These are phyloP conservation scores for Isaurus tuberculatus DNA, from an alignment of 92 coral and sea anemone species.

Conservation along the genomic window DNA sequence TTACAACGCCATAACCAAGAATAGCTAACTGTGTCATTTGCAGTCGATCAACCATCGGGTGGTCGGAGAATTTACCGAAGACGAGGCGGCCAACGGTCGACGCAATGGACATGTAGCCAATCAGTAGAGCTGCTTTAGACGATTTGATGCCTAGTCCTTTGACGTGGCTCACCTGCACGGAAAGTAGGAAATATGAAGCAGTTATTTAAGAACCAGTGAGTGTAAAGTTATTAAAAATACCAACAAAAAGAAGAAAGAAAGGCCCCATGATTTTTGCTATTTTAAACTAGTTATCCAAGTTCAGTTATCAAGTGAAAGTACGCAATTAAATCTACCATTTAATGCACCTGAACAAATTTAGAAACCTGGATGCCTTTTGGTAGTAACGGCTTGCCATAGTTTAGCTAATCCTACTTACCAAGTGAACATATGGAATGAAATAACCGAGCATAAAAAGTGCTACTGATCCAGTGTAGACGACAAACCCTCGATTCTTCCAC, in stretches of 20 bases:
- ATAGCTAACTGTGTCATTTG: constrained; percentile 90
- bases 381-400: background rate
- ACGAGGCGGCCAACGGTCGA: constrained; percentile 89
- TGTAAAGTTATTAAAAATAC: too few species aligned
- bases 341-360: too few species aligned
- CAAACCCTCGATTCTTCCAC: constrained; percentile 81
- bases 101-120: constrained; percentile 95
- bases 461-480: constrained; percentile 80
- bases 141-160: constrained; percentile 69
- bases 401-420: constrained; percentile 71
- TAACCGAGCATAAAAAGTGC: constrained; percentile 93
- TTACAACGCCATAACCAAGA: constrained; percentile 81
- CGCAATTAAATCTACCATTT: too few species aligned
- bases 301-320: too few species aligned
- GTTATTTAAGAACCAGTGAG: background rate
- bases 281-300: too few species aligned
- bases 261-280: too few species aligned
- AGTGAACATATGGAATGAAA: constrained; percentile 89
- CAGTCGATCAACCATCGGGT: constrained; percentile 91
- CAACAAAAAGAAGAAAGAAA: too few species aligned
- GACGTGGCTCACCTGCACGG: constrained; percentile 80
- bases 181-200: background rate
- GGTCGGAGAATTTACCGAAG: constrained; percentile 94
- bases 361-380: too few species aligned
- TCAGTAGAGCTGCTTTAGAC: constrained; percentile 74